These are phyloP conservation scores for Protosalanx chinensis DNA, from an alignment of 2,797 vertebrate species.

Conservation along the genomic window DNA sequence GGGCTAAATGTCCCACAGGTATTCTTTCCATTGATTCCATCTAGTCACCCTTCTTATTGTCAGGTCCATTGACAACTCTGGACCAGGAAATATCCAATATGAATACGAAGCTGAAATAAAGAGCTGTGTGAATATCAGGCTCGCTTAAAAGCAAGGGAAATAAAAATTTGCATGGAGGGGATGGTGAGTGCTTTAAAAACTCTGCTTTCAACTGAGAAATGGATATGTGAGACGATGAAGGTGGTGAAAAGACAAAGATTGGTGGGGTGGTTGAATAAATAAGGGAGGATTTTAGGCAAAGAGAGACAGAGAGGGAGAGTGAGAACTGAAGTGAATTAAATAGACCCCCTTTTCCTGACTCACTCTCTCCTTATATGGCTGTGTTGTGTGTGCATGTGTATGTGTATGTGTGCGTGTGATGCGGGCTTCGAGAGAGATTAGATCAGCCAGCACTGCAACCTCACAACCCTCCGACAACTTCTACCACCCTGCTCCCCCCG, in stretches of 20 bases:
- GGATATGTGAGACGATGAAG: background rate
- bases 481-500: background rate
- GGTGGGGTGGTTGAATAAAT: conserved; percentile 16
- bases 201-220: background rate
- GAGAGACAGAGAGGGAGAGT: background rate
- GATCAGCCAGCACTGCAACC: conserved; percentile 45
- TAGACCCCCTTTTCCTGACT: conserved; percentile 57
- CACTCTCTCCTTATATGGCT: conserved; percentile 76
- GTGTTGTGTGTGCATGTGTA: conserved; percentile 24
- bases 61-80: too few relatives aligned
- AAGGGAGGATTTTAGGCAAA: conserved; percentile 1
- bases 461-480: background rate
- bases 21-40: too few relatives aligned
- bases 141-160: background rate
- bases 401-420: conserved; percentile 28
- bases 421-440: conserved; percentile 61
- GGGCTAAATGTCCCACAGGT: too few relatives aligned
- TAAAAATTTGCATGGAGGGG: background rate
- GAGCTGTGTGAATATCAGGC: too few relatives aligned
- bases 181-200: background rate
- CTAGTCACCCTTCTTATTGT: too few relatives aligned
- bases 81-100: too few relatives aligned
- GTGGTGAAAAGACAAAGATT: background rate
- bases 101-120: too few relatives aligned
- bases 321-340: conserved; percentile 17